Evolutionary conservation across 2,797 vertebrate genomes (phyloP).

Genomic region (Bradypodion pumilum): DNA sequence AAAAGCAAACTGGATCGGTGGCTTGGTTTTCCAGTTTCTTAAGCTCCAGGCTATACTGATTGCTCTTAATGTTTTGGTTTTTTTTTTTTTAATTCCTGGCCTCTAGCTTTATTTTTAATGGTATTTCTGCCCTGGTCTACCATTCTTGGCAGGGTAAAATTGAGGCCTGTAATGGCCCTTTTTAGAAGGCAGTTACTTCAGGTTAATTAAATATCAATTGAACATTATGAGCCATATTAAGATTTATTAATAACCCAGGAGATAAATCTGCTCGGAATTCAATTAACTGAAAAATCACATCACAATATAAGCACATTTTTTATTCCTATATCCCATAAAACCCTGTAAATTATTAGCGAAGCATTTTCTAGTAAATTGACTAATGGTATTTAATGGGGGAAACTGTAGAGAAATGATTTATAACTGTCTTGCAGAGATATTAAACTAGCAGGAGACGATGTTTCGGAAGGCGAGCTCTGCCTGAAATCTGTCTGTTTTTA

Average conservation of each 20-base stretch:
- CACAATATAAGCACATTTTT: constrained; percentile 72
- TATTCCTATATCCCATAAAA: constrained; percentile 69
- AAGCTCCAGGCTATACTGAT: not conserved
- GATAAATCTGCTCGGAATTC: constrained; percentile 76
- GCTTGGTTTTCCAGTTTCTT: not conserved
- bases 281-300: constrained; percentile 75
- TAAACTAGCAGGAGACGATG: not conserved
- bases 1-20: no score
- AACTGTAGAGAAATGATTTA: constrained; percentile 60
- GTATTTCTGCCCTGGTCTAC: not conserved
- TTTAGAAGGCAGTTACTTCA: constrained; percentile 72
- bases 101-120: not conserved
- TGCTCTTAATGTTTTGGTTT: not conserved
- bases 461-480: not conserved
- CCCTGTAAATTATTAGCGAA: constrained; percentile 61
- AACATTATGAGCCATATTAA: constrained; percentile 75
- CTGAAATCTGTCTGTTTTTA: not conserved
- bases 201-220: constrained; percentile 78
- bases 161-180: constrained; percentile 48
- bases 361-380: constrained; percentile 58
- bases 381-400: constrained; percentile 67
- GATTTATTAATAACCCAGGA: constrained; percentile 75
- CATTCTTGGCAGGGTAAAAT: not conserved
- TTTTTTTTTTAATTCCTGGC: not conserved
- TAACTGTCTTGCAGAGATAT: not conserved